A percentile compares a stretch with the other conserved stretches of the same genome.
phyloP scores from a whole-genome alignment of 1,140 invertebrate genomes.

The Heliconius himera region DNA sequence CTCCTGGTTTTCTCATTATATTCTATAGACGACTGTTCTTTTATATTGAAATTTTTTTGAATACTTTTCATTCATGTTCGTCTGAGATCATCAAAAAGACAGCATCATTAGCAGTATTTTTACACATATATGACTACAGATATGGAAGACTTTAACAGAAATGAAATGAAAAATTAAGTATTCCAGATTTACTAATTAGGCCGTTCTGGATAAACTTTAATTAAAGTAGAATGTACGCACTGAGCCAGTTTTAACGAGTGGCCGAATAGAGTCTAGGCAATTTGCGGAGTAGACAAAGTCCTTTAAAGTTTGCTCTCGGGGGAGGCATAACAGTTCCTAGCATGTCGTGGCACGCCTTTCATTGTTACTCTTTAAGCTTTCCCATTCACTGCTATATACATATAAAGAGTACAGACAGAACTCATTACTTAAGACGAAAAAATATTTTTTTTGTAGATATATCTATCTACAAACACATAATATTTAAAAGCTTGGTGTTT shows the following conservation, averaged over 20 bases:
- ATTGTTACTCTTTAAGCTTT: constrained; percentile 29
- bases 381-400: constrained; percentile 24
- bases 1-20: not conserved
- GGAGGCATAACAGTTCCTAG: constrained; percentile 49
- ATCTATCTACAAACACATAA: not conserved
- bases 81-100: not conserved
- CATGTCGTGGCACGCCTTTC: constrained; percentile 35
- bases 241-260: constrained; percentile 57
- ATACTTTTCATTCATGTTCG: not conserved
- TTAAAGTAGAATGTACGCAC: constrained; percentile 44
- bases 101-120: not conserved
- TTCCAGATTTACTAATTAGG: constrained; percentile 25
- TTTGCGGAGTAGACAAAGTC: constrained; percentile 64
- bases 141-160: not conserved
- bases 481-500: not conserved
- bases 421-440: constrained; percentile 25
- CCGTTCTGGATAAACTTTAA: constrained; percentile 40
- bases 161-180: not conserved
- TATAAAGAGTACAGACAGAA: constrained; percentile 21
- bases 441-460: not conserved
- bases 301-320: constrained; percentile 61
- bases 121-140: not conserved
- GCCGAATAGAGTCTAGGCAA: constrained; percentile 59
- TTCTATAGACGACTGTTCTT: not conserved
- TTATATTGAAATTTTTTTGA: not conserved